Evolutionary conservation across 2,888 invertebrate genomes (phyloP), one percentile per base, ranked within the genome.

Genomic region (Scaeva pyrastri): DNA sequence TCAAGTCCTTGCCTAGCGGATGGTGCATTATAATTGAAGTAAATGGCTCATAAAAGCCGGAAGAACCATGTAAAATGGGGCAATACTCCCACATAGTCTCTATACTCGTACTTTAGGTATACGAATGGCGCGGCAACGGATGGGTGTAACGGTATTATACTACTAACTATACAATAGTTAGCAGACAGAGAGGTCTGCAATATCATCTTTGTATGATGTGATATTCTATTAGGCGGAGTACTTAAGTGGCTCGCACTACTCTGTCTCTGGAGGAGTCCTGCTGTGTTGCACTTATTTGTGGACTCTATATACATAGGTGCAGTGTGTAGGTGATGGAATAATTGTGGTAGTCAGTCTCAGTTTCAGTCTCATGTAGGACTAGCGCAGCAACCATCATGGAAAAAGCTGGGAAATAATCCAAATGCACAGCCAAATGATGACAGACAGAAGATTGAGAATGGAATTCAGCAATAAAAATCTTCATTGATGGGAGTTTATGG

Each of bases 1-100:
- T 74, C 75, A 58, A 74, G 81, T 73, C 56, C 62, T 81, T 60
- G 72, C 78, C 81, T 52, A 78, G 74, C 86, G 77, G 86, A 86
- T 81, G 86, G 86, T 86, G 86, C 86, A 86, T 82, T 86, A 86
- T 86, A 86, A 86, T 86, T 86, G 86, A 86, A 86, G 86, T 82
- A 86, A 86, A 86, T 86, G 82, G 86, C 73, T 86, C 86, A 82
- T 86, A 86, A 86, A 78, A 86, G 82, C 82, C 58, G 78, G 77
- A 78, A 86, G 56, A 55, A 74, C 77, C 71, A 78, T 82, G 82
- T 75, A 64, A 81, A 86, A 73, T 77, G 48, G 50, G 43, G 52
- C 70, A 41, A 16, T 66, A 78, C 56, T 16, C 74, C 64, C 79
- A 64, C 68, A 16, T 19, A 41, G 23, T 52, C 8, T 10, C 48